Conservation (phyloP, 2,888 invertebrate genomes). For the Labia minor region DNA sequence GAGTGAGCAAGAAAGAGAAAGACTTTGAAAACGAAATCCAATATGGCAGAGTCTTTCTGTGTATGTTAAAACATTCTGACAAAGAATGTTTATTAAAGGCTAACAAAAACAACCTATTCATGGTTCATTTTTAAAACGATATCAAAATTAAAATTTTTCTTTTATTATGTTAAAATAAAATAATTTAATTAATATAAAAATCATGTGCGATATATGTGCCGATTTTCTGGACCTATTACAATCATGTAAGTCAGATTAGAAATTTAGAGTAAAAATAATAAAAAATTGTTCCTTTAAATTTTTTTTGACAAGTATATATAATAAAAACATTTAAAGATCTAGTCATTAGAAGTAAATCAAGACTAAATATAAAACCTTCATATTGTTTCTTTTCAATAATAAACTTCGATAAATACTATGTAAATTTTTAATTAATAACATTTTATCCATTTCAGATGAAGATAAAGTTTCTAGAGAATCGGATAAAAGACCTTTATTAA, state of each 20-base stretch:
- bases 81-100: not conserved
- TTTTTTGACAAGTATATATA: no score
- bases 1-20: not conserved
- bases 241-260: conserved; percentile 53
- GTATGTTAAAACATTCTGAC: not conserved
- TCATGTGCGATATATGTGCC: conserved; percentile 89
- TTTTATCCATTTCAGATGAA: conserved; percentile 52
- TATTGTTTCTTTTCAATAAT: no score
- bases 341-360: no score
- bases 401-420: no score
- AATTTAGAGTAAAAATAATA: no score
- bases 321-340: no score
- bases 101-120: not conserved
- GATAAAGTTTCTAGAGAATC: conserved; percentile 65
- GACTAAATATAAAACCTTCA: no score
- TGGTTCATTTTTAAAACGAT: not conserved
- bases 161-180: not conserved
- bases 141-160: not conserved
- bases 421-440: no score
- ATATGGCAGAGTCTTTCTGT: not conserved
- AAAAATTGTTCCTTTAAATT: conserved; percentile 15
- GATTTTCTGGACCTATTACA: conserved; percentile 86
- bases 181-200: conserved; percentile 19
- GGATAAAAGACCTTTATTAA: conserved; percentile 61
- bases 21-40: not conserved